phyloP scores from a whole-genome alignment of 2,888 invertebrate species.

The Philhelius pedissequus region DNA sequence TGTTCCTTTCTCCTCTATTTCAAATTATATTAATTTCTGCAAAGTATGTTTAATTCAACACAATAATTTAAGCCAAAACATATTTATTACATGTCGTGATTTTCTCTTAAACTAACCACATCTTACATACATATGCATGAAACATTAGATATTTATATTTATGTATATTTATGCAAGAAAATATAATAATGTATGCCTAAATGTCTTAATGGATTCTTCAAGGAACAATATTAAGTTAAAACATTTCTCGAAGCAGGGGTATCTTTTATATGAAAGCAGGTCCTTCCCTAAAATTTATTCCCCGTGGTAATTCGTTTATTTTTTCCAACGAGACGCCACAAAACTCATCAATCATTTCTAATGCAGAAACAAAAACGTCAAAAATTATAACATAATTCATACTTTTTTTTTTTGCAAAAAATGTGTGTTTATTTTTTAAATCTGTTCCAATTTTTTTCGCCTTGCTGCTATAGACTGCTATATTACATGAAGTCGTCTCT shows the following conservation, averaged over 20 bases:
- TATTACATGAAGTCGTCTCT: neutral
- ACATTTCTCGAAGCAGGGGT: neutral
- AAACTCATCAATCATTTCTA: slow-evolving; percentile 48
- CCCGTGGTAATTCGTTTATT: slow-evolving; percentile 4
- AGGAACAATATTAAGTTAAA: neutral
- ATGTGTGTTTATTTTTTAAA: neutral
- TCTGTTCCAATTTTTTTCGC: neutral
- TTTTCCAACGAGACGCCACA: slow-evolving; percentile 10
- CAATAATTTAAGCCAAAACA: neutral
- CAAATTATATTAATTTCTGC: too few relatives aligned
- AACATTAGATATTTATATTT: neutral
- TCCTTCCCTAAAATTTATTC: neutral
- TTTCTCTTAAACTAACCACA: too few relatives aligned
- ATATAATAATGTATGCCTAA: slow-evolving; percentile 9
- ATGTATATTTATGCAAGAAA: neutral
- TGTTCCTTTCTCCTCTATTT: neutral
- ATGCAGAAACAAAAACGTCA: slow-evolving; percentile 30
- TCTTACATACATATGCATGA: neutral
- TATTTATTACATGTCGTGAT: neutral
- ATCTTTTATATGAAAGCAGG: too few relatives aligned
- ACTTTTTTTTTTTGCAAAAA: neutral
- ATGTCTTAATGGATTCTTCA: slow-evolving; percentile 11
- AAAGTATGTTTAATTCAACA: neutral
- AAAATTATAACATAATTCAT: slow-evolving; percentile 18
- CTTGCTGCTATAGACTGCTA: neutral